A percentile compares a stretch with the other conserved stretches of the same genome.
phyloP scores from a whole-genome alignment of 1,140 invertebrate genomes.

The Zaprionus nigranus region DNA sequence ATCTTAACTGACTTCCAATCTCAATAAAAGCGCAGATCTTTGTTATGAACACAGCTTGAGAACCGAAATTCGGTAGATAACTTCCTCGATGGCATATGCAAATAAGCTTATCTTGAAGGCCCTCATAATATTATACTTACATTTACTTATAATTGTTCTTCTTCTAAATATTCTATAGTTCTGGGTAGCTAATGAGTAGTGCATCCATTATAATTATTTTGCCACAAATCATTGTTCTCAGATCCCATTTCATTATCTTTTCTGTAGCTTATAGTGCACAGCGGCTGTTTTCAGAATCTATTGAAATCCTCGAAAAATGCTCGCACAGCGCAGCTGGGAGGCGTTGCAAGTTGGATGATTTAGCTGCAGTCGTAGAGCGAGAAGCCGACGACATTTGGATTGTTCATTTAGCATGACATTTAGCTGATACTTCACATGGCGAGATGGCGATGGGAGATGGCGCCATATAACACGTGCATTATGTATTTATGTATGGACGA shows the following conservation, averaged over 20 bases:
- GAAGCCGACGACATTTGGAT: slow-evolving; percentile 36
- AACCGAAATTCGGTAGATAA: background rate
- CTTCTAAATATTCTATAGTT: too few species aligned
- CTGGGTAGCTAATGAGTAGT: background rate
- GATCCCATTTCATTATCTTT: slow-evolving; percentile 1
- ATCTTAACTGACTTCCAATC: background rate
- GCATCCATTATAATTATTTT: background rate
- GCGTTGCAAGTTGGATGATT: background rate
- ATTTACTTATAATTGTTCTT: background rate
- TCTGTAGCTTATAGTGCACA: slow-evolving; percentile 1
- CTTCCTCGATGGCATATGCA: background rate
- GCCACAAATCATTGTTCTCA: background rate
- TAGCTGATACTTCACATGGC: slow-evolving; percentile 30
- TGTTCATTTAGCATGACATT: slow-evolving; percentile 67
- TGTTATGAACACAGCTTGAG: too few species aligned
- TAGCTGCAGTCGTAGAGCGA: background rate
- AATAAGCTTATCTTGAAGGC: background rate
- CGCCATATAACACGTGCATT: slow-evolving; percentile 44
- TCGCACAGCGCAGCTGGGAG: background rate
- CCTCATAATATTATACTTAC: background rate
- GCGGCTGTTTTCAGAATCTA: slow-evolving; percentile 20
- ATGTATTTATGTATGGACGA: slow-evolving; percentile 52
- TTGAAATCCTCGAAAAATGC: background rate
- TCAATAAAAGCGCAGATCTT: background rate
- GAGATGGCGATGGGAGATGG: background rate